Evolutionary conservation across 1,140 invertebrate genomes (phyloP), one percentile per base, ranked within the genome.

Genomic region (Neodiprion lecontei): DNA sequence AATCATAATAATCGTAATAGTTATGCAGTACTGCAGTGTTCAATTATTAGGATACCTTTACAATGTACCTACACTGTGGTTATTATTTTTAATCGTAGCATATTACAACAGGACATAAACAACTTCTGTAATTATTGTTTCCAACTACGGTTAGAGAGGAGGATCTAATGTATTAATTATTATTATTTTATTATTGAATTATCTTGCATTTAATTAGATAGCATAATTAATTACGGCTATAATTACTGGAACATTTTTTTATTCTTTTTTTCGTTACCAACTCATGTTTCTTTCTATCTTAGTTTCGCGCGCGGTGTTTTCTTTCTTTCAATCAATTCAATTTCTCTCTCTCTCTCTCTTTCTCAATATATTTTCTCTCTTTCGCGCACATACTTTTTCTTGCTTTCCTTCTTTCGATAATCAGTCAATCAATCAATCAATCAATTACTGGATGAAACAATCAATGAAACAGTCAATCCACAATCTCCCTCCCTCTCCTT

Each of bases 211-310:
- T 70, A n/a, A 70, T 70, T 48, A 8, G 69, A 70, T 49, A 47
- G 48, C 74, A 74, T 81, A 76, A 73, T 61, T 76, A 79, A 78
- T 78, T 75, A 82, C 77, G 72, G 76, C 80, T 79, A 75, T 79
- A 75, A 76, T 76, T 74, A 71, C 79, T 70, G 71, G 74, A 72
- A 75, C 78, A 78, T 76, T 74, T 75, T 61, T 8, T 61, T 7
- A 61, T 61, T 61, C 1, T 61, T 61, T 12, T 61, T 17, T 61
- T 61, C n/a, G 53, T 61, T 14, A 61, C 53, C n/a, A 61, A 61
- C 53, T 61, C 53, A 17, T 7, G n/a, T 14, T 61, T 61, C 53
- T 61, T 61, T 61, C 53, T 61, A 12, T 61, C 50, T 68, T 48
- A 17, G 72, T 65, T 21, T 70, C 48, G 70, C 65, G n/a, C 47